Conservation (phyloP, 2,113 vertebrate genomes). For the Trematocara variabile region DNA sequence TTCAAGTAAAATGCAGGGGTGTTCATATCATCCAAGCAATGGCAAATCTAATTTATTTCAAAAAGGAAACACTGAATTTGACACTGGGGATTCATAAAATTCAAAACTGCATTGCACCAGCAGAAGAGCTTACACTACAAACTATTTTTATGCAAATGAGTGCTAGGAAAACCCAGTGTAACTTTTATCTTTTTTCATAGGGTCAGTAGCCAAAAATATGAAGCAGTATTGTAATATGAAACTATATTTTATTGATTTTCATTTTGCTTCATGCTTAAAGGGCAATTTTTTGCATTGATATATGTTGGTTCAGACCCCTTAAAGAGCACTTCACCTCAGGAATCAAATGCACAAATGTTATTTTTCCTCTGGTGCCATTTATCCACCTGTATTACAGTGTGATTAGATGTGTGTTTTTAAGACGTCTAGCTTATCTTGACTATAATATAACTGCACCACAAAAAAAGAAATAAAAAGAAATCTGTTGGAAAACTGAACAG, state of each 20-base stretch:
- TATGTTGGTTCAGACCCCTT: background rate
- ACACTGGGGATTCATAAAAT: constrained; percentile 40
- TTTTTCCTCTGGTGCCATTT: background rate
- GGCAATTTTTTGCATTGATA: background rate
- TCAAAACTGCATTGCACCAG: constrained; percentile 37
- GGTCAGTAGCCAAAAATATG: background rate
- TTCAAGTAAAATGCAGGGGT: constrained; percentile 20
- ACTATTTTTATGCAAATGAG: constrained; percentile 44
- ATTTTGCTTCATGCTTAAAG: background rate
- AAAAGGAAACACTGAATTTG: constrained; percentile 27
- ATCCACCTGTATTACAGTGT: background rate
- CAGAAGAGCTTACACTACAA: constrained; percentile 8
- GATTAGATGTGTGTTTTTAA: background rate
- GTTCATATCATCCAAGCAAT: background rate
- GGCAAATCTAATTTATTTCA: constrained; percentile 42
- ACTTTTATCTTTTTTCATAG: background rate
- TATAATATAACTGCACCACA: background rate
- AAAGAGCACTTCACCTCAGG: background rate
- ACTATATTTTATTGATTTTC: background rate
- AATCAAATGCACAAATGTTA: background rate
- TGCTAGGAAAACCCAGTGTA: background rate
- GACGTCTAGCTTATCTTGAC: background rate
- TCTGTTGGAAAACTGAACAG: background rate
- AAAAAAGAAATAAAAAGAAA: background rate
- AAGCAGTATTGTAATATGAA: background rate